These are phyloP conservation scores for Aphelinus atriplicis DNA, from an alignment of 1,140 invertebrate genomes.

Conservation along the genomic window DNA sequence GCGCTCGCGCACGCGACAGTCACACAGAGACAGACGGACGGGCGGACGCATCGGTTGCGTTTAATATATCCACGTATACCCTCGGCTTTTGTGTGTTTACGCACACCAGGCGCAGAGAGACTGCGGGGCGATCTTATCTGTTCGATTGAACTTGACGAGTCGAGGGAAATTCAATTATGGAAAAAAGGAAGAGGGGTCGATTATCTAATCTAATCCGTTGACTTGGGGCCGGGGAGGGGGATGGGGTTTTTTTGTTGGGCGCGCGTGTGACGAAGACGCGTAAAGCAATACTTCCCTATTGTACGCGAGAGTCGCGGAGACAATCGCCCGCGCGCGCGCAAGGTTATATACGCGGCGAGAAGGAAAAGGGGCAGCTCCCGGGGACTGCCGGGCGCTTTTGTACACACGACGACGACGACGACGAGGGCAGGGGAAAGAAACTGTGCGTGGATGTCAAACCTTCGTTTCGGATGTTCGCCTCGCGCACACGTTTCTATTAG, in stretches of 20 bases:
- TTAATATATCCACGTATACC: slow-evolving; percentile 37
- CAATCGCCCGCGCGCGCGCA: neutral
- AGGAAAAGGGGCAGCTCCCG: neutral
- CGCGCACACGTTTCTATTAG: slow-evolving; percentile 8
- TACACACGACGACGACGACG: no score
- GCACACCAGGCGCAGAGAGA: neutral
- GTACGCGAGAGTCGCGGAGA: no score
- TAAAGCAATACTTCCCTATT: slow-evolving; percentile 4
- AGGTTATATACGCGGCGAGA: neutral
- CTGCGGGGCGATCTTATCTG: slow-evolving; percentile 35
- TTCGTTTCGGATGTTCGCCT: neutral
- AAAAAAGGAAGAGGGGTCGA: slow-evolving; percentile 22
- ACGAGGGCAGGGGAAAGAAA: neutral
- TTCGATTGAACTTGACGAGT: slow-evolving; percentile 47
- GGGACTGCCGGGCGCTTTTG: no score
- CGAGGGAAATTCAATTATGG: slow-evolving; percentile 51
- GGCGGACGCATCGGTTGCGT: slow-evolving; percentile 32
- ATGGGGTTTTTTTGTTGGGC: slow-evolving; percentile 12
- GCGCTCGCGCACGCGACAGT: neutral
- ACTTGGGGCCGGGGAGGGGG: neutral
- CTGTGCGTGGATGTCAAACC: neutral
- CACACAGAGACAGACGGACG: neutral
- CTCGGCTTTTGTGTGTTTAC: slow-evolving; percentile 38
- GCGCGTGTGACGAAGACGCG: slow-evolving; percentile 6
- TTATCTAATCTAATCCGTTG: slow-evolving; percentile 37